Conservation (phyloP, 2,888 invertebrate species). For the Antheraea assamensis region DNA sequence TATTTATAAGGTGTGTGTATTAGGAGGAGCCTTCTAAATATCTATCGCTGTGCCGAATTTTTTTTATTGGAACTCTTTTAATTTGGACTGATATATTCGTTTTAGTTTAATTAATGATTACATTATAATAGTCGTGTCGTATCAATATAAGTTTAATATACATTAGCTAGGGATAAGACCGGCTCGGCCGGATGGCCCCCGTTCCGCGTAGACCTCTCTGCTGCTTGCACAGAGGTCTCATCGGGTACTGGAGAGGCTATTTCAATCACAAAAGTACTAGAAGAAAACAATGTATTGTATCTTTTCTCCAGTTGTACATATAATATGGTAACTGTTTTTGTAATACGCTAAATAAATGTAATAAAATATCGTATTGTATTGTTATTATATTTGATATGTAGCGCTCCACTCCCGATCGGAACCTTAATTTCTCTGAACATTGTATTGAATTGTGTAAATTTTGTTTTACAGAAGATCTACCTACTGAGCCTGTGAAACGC, state of each 20-base stretch:
- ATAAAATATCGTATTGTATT: conserved; percentile 78
- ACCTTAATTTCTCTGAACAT: conserved; percentile 71
- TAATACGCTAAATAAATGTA: conserved; percentile 81
- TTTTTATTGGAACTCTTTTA: conserved; percentile 74
- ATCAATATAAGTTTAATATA: conserved; percentile 81
- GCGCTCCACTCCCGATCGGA: conserved; percentile 82
- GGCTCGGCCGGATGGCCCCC: conserved; percentile 82
- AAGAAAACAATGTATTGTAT: conserved; percentile 83
- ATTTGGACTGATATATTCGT: conserved; percentile 76
- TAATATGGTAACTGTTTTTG: conserved; percentile 81
- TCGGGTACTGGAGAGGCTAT: conserved; percentile 91
- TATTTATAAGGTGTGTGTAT: conserved; percentile 83
- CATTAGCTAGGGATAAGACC: conserved; percentile 77
- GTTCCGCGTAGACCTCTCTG: conserved; percentile 84
- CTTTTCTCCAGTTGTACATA: conserved; percentile 82
- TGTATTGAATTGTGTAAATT: conserved; percentile 75
- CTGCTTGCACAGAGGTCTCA: conserved; percentile 86
- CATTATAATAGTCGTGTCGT: conserved; percentile 78
- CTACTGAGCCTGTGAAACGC: conserved; percentile 79
- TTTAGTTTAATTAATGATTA: conserved; percentile 81
- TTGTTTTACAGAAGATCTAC: conserved; percentile 80
- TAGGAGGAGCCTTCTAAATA: conserved; percentile 77
- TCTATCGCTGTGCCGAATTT: conserved; percentile 76
- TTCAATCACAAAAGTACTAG: conserved; percentile 90
- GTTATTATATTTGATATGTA: conserved; percentile 71